Evolutionary conservation across 2,113 vertebrate genomes (phyloP).

Genomic region (Centropus bengalensis): DNA sequence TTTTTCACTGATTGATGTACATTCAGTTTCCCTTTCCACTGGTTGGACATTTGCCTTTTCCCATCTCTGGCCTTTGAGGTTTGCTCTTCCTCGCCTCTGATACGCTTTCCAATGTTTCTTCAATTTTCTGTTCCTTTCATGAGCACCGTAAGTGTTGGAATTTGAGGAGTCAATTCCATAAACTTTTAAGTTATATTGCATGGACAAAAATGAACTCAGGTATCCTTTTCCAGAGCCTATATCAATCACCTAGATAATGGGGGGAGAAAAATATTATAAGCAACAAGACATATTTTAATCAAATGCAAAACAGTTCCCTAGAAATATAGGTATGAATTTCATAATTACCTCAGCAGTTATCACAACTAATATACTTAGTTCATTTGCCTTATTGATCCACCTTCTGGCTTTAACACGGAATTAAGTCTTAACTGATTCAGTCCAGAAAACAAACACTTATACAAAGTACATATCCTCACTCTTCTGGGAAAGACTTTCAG

Average conservation of each 20-base stretch:
- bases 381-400: background rate
- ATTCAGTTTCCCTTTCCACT: slow-evolving; percentile 38
- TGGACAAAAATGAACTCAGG: slow-evolving; percentile 92
- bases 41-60: slow-evolving; percentile 45
- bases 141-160: slow-evolving; percentile 89
- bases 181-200: slow-evolving; percentile 89
- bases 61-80: slow-evolving; percentile 10
- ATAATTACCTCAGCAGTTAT: background rate
- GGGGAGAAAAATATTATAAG: background rate
- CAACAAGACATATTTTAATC: background rate
- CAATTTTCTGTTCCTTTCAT: slow-evolving; percentile 93
- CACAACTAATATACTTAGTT: background rate
- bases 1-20: slow-evolving; percentile 6
- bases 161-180: slow-evolving; percentile 96
- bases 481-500: background rate
- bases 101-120: slow-evolving; percentile 90
- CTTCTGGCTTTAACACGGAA: slow-evolving; percentile 14
- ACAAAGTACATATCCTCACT: background rate
- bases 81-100: slow-evolving; percentile 71
- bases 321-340: background rate
- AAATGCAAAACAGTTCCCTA: background rate
- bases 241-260: slow-evolving; percentile 86
- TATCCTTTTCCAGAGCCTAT: slow-evolving; percentile 98
- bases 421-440: background rate
- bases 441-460: background rate